Conservation (phyloP, 2,113 vertebrate species). For the Embiotoca jacksoni region DNA sequence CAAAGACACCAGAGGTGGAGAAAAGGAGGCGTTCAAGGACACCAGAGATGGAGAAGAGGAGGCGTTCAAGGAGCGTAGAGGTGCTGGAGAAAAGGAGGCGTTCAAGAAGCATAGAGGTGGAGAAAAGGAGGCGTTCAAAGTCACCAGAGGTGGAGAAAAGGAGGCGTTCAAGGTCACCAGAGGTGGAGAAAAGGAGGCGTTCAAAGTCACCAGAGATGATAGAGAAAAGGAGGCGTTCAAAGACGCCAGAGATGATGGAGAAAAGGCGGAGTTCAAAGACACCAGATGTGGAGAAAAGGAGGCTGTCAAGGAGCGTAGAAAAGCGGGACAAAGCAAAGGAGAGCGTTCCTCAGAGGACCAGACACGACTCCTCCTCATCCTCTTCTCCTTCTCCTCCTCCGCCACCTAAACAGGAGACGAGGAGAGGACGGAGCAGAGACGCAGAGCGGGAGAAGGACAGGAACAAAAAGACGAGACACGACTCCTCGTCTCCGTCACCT, state of each 20-base stretch:
- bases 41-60: not conserved
- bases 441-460: constrained; percentile 44
- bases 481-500: constrained; percentile 71
- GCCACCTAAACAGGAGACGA: constrained; percentile 50
- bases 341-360: constrained; percentile 45
- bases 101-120: constrained; percentile 14
- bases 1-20: not conserved
- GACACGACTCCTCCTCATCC: constrained; percentile 70
- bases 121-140: constrained; percentile 1
- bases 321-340: constrained; percentile 56
- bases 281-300: constrained; percentile 3
- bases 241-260: not conserved
- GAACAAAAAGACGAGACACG: constrained; percentile 46
- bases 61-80: constrained; percentile 25
- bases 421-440: constrained; percentile 48
- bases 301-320: constrained; percentile 29
- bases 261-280: not conserved
- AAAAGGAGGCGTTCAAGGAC: not conserved
- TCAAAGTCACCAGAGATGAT: constrained; percentile 12
- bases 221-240: not conserved
- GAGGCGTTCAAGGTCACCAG: constrained; percentile 21
- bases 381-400: constrained; percentile 50
- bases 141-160: not conserved
- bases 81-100: constrained; percentile 6
- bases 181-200: not conserved